Conservation (phyloP, 2,797 vertebrate genomes). For the Darevskia mixta region DNA sequence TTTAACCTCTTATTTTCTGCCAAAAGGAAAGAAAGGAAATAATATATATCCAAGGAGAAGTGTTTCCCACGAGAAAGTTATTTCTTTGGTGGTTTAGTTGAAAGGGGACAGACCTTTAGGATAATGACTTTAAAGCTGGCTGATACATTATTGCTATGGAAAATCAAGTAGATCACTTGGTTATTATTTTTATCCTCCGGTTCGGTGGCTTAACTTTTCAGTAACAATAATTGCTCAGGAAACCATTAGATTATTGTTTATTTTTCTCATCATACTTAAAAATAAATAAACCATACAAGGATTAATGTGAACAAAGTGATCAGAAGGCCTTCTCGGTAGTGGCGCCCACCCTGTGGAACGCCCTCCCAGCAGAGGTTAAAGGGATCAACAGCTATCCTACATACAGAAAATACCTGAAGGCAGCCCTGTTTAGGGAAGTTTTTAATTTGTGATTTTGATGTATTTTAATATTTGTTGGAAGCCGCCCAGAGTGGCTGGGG, state of each 20-base stretch:
- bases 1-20: slow-evolving; percentile 24
- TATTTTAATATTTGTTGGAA: too few relatives aligned
- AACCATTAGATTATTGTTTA: neutral
- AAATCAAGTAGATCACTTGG: neutral
- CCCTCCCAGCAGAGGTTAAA: too few relatives aligned
- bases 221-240: neutral
- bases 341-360: too few relatives aligned
- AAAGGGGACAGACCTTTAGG: neutral
- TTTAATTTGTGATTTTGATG: too few relatives aligned
- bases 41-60: slow-evolving; percentile 7
- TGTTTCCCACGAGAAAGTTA: neutral
- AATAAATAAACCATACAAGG: neutral
- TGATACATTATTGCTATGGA: neutral
- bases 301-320: neutral
- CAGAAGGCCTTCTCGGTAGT: too few relatives aligned
- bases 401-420: too few relatives aligned
- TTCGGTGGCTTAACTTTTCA: neutral
- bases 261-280: too few relatives aligned
- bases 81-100: neutral
- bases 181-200: slow-evolving; percentile 9
- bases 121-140: neutral
- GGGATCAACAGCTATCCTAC: too few relatives aligned
- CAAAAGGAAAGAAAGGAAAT: neutral
- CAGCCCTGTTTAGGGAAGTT: too few relatives aligned
- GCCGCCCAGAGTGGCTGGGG: too few relatives aligned